phyloP scores from a whole-genome alignment of 92 coral and sea anemone genomes.

The Palythoa heliodiscus region DNA sequence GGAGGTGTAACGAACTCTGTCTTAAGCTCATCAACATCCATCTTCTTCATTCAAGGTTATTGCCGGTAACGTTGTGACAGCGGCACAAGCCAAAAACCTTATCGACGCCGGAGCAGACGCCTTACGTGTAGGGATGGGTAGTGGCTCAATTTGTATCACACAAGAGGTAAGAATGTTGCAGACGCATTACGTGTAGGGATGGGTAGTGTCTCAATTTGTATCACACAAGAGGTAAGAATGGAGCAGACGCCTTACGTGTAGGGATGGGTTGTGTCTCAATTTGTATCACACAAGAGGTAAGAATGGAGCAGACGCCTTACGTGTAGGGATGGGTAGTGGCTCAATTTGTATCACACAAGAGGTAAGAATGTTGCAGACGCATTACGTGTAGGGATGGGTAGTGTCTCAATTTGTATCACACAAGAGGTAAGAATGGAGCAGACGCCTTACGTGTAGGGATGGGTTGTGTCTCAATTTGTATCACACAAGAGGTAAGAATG shows the following conservation, averaged over 20 bases:
- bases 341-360: constrained; percentile 97
- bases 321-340: constrained; percentile 98
- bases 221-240: constrained; percentile 24
- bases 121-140: constrained; percentile 97
- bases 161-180: constrained; percentile 66
- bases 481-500: constrained; percentile 83
- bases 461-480: constrained; percentile 98
- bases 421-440: constrained; percentile 86
- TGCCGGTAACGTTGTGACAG: constrained; percentile 98
- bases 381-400: constrained; percentile 94
- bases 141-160: constrained; percentile 97
- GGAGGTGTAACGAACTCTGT: background rate
- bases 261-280: constrained; percentile 99
- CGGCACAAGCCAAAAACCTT: constrained; percentile 94
- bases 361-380: constrained; percentile 83
- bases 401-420: constrained; percentile 95
- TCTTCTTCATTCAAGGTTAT: constrained; percentile 58
- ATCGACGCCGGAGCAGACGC: constrained; percentile 99
- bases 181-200: constrained; percentile 39
- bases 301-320: constrained; percentile 85
- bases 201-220: no score
- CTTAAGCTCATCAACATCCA: no score
- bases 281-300: constrained; percentile 91
- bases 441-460: constrained; percentile 93
- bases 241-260: constrained; percentile 91